Percentiles rank a stretch among this genome's conserved stretches.
phyloP scores from a whole-genome alignment of 1,140 invertebrate species.

The Macrobrachium rosenbergii region DNA sequence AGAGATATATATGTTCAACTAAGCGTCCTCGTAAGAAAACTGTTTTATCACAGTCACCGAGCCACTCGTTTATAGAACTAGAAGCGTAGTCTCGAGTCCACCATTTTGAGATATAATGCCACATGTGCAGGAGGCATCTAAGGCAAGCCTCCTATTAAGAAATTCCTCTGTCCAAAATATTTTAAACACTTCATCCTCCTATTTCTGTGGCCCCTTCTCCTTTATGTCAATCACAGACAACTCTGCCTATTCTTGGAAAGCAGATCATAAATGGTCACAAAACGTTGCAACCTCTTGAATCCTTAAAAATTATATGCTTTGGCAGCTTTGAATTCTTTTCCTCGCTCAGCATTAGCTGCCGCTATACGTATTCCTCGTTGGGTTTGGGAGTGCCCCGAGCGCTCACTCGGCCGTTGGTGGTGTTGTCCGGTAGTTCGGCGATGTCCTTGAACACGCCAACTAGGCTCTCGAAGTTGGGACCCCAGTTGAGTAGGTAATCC shows the following conservation, averaged over 20 bases:
- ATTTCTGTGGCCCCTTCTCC: neutral
- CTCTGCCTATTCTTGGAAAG: neutral
- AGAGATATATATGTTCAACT: conserved; percentile 25
- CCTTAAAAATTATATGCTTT: conserved; percentile 58
- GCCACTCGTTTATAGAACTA: conserved; percentile 41
- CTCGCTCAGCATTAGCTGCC: conserved; percentile 54
- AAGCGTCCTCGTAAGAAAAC: conserved; percentile 39
- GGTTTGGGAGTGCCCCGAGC: conserved; percentile 67
- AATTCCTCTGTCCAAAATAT: neutral
- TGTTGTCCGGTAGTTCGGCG: conserved; percentile 88
- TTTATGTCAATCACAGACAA: neutral
- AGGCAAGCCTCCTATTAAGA: neutral
- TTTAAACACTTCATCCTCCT: neutral
- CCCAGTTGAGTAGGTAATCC: conserved; percentile 96
- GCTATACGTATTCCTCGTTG: conserved; percentile 69
- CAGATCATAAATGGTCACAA: neutral
- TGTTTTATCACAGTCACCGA: conserved; percentile 8
- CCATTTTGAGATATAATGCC: conserved; percentile 51
- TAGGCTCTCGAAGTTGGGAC: conserved; percentile 93
- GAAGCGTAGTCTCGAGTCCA: conserved; percentile 46
- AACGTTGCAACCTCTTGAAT: neutral
- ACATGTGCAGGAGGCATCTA: neutral
- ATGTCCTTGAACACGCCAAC: conserved; percentile 97
- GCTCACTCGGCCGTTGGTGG: conserved; percentile 64
- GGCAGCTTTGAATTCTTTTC: conserved; percentile 38